Percentiles rank a stretch among this genome's conserved stretches.
phyloP scores from a whole-genome alignment of 2,888 invertebrate genomes.

The Tipula confusa region DNA sequence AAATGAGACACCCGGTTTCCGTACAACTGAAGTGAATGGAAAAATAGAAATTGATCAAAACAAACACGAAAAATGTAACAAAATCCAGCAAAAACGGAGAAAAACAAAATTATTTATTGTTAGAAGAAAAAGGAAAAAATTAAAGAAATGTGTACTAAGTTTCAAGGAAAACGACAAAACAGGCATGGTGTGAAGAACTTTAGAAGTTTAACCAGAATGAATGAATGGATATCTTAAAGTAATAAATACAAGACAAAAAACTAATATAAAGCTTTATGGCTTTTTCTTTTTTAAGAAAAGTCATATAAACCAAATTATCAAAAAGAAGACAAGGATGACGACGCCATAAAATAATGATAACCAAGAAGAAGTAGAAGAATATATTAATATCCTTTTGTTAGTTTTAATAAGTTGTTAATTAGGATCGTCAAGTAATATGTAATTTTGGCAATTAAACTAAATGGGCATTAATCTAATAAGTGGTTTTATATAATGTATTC shows the following conservation, averaged over 20 bases:
- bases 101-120: not conserved
- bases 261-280: not conserved
- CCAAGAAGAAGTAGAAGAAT: not conserved
- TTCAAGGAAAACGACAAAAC: not conserved
- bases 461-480: not conserved
- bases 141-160: not conserved
- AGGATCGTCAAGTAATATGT: not conserved
- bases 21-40: not conserved
- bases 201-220: not conserved
- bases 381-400: not conserved
- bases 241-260: not conserved
- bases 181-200: not conserved
- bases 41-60: not conserved
- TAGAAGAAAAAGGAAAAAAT: not conserved
- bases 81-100: not conserved
- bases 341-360: not conserved
- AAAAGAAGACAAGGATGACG: not conserved
- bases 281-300: not conserved
- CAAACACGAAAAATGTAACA: not conserved
- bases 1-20: too few species aligned
- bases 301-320: not conserved
- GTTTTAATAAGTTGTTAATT: slow-evolving; percentile 12
- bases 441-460: slow-evolving; percentile 9
- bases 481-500: not conserved
- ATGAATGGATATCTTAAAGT: not conserved